Percentiles rank a stretch among this genome's conserved stretches.
phyloP scores from a whole-genome alignment of 2,797 vertebrate genomes.

The Periophthalmus magnuspinnatus region DNA sequence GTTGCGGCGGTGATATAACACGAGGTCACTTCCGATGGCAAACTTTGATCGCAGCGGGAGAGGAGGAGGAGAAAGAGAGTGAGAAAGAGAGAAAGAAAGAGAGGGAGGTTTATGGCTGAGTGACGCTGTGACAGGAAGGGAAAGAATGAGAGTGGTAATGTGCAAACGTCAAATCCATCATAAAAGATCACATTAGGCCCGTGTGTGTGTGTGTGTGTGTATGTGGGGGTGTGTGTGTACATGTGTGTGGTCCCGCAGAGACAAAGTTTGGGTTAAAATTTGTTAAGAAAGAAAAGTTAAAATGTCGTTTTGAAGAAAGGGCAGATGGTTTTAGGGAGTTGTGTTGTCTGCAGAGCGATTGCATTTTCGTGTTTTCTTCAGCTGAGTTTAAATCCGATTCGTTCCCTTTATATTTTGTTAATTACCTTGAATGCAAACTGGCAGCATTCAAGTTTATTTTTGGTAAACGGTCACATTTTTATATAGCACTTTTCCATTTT shows the following conservation, averaged over 20 bases:
- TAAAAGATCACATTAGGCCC: not conserved
- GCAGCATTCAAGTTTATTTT: too few relatives aligned
- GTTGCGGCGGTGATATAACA: conserved; percentile 28
- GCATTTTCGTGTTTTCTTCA: not conserved
- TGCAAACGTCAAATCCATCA: conserved; percentile 3
- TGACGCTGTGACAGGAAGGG: conserved; percentile 21
- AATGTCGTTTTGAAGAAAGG: not conserved
- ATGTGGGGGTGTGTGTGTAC: not conserved
- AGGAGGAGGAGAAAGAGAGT: conserved; percentile 1
- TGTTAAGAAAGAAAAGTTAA: not conserved
- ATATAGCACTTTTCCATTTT: too few relatives aligned
- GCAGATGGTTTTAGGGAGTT: too few relatives aligned
- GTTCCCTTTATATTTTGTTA: too few relatives aligned
- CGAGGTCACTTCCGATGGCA: conserved; percentile 51
- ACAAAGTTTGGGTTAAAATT: not conserved
- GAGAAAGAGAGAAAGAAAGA: not conserved
- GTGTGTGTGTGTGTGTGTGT: not conserved
- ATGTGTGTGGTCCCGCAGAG: not conserved
- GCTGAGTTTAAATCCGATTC: too few relatives aligned
- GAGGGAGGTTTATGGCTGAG: conserved; percentile 16
- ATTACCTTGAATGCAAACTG: too few relatives aligned
- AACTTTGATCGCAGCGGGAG: conserved; percentile 61
- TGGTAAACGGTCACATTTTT: too few relatives aligned
- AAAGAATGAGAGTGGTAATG: conserved; percentile 11
- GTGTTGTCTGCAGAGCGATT: not conserved